phyloP scores from a whole-genome alignment of 2,888 invertebrate genomes.

The Scaeva pyrastri region DNA sequence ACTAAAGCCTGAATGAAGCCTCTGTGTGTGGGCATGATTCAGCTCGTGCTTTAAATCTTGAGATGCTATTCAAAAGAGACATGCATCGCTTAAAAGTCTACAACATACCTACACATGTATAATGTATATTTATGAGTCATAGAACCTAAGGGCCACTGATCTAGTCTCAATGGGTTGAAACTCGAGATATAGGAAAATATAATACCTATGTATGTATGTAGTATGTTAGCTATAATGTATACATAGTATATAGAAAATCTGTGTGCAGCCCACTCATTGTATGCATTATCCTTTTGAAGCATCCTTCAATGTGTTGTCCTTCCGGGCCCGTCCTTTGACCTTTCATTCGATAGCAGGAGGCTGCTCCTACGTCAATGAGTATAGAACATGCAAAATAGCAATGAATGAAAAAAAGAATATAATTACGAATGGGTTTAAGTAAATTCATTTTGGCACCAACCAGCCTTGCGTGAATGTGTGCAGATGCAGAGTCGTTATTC shows the following conservation, averaged over 20 bases:
- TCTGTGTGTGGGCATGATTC: conserved; percentile 41
- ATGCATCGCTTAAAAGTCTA: too few species aligned
- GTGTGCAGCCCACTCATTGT: conserved; percentile 45
- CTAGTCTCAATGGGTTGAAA: conserved; percentile 33
- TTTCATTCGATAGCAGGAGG: conserved; percentile 49
- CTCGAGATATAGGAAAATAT: conserved; percentile 35
- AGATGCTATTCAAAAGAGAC: conserved; percentile 6
- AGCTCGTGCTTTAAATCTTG: conserved; percentile 6
- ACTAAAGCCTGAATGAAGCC: conserved; percentile 11
- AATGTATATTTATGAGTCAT: too few species aligned
- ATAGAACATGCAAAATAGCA: conserved; percentile 20
- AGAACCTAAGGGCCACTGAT: conserved; percentile 20
- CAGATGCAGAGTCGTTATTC: conserved; percentile 1
- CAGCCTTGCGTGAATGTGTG: background rate
- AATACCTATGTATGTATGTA: too few species aligned
- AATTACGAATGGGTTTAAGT: conserved; percentile 22
- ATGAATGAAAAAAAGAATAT: background rate
- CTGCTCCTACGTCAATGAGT: conserved; percentile 13
- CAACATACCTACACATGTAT: too few species aligned
- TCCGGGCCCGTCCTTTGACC: conserved; percentile 54
- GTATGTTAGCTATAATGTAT: too few species aligned
- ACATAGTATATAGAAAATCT: background rate
- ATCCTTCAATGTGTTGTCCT: conserved; percentile 41
- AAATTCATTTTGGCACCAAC: conserved; percentile 33
- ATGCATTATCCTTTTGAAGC: conserved; percentile 50